Conservation (phyloP, 2,113 vertebrate species). For the Calidris pugnax region DNA sequence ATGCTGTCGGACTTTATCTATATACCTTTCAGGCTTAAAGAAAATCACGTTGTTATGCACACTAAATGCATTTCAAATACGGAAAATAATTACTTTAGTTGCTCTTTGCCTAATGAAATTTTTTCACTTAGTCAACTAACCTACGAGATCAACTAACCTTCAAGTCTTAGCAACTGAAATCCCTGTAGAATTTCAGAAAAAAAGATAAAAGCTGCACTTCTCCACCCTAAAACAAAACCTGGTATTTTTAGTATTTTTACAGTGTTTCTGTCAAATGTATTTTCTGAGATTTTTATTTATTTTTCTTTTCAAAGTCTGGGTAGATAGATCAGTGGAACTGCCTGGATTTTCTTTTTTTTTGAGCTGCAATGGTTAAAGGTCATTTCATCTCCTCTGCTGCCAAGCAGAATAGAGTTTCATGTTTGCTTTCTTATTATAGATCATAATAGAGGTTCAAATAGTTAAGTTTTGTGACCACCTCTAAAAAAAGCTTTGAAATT, state of each 20-base stretch:
- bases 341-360: background rate
- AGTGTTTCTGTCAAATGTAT: background rate
- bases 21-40: background rate
- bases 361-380: background rate
- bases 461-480: background rate
- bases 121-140: background rate
- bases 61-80: background rate
- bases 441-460: background rate
- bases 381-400: background rate
- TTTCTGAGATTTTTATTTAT: background rate
- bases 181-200: background rate
- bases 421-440: background rate
- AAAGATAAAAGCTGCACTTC: background rate
- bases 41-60: background rate
- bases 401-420: background rate
- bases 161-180: background rate
- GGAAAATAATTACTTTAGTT: background rate
- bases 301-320: background rate
- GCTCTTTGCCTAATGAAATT: background rate
- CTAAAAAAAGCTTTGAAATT: background rate
- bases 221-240: background rate
- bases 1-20: background rate
- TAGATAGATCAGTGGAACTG: background rate
- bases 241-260: background rate
- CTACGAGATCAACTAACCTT: background rate